Evolutionary conservation across 2,888 invertebrate genomes (phyloP).

Genomic region (Eurois occulta): DNA sequence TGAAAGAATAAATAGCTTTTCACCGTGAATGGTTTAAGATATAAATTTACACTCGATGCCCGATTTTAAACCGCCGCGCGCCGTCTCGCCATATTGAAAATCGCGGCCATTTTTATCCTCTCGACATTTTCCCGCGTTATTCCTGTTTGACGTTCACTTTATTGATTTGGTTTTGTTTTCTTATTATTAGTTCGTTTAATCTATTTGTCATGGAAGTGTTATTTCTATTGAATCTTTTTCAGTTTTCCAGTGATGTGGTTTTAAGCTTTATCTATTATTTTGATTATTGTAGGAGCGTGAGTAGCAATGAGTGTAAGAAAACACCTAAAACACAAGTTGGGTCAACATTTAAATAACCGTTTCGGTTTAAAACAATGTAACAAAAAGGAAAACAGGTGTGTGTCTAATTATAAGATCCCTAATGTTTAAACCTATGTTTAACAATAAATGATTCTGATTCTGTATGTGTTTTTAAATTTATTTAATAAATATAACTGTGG

Average conservation of each 20-base stretch:
- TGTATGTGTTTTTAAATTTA: too few species aligned
- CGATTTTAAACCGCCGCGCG: constrained; percentile 1
- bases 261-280: background rate
- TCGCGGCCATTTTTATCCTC: constrained; percentile 13
- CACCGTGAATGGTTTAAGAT: background rate
- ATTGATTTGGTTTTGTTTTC: constrained; percentile 36
- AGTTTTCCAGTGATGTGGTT: background rate
- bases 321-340: too few species aligned
- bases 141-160: constrained; percentile 16
- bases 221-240: background rate
- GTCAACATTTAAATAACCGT: too few species aligned
- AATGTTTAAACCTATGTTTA: too few species aligned
- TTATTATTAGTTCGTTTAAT: constrained; percentile 16
- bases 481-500: too few species aligned
- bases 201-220: background rate
- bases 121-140: constrained; percentile 21
- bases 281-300: too few species aligned
- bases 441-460: too few species aligned
- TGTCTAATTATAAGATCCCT: too few species aligned
- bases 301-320: too few species aligned
- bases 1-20: background rate
- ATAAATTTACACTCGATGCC: background rate
- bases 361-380: too few species aligned
- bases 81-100: constrained; percentile 25
- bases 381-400: too few species aligned